Evolutionary conservation across 2,888 invertebrate genomes (phyloP), one percentile per base, ranked within the genome.

Genomic region (Platycnemis pennipes): DNA sequence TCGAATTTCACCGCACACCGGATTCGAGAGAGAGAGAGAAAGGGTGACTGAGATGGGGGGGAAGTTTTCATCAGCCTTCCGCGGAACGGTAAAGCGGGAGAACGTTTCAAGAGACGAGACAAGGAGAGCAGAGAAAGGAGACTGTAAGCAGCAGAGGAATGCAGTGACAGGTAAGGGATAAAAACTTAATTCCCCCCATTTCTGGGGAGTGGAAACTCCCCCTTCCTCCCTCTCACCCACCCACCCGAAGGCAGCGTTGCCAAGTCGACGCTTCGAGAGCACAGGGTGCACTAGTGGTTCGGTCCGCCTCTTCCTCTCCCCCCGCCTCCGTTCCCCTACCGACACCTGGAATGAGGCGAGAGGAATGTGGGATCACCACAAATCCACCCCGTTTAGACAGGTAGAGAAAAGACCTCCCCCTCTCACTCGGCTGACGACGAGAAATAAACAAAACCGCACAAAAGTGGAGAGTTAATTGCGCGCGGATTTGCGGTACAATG

Each of bases 401-500:
- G 77, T 77, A 13, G 77, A 8, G 37, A 37, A 8, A 77, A 31
- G n/a, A 37, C 11, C 26, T 77, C 37, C 77, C 26, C 26, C n/a
- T 16, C 26, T 16, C 63, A 63, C 26, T 22, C 37, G 11, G 31
- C 8, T 37, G 77, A 77, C 77, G 77, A 77, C 31, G 77, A 11
- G 37, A 77, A 77, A 77, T 8, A 77, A 77, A 37, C 31, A 77
- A 8, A 77, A 77, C 77, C 77, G 16, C 31, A 37, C 37, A 11
- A 77, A 37, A 77, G 77, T 77, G 37, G 8, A 11, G 37, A 77
- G 77, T 77, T 77, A 77, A 77, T 77, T 77, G 77, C 77, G 77
- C 77, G 77, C 37, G 77, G 77, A 37, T n/a, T n/a, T n/a, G n/a
- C n/a, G n/a, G n/a, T n/a, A 77, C 77, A 77, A 63, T 63, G n/a